Evolutionary conservation across 2,797 vertebrate species (phyloP), one percentile per base, ranked within the genome.

Genomic region (Amniataba percoides): DNA sequence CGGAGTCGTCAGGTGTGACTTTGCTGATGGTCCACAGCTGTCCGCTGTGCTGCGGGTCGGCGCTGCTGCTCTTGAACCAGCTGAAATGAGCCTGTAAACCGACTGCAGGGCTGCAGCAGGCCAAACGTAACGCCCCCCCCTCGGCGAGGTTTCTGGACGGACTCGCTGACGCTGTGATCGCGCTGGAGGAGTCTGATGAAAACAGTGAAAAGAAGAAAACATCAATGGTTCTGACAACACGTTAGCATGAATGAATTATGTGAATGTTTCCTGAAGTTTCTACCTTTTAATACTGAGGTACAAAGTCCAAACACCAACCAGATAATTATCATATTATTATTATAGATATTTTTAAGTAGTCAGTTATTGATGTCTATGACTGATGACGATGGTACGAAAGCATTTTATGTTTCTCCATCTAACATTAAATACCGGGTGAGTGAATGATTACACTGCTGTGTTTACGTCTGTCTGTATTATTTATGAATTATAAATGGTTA

Each of bases 11-110:
- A 11, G 73, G 59, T 7, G 71, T 68, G 19, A 87, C 77, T 25
- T 75, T 11, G 1, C 5, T 39, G 62, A 90, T 77, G 42, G 16
- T 71, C 91, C 88, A 90, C 71, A 87, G 64, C 52, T 71, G 82
- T 25, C 86, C 91, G 13, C 0, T 40, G 39, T 84, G 71, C 0
- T 18, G 19, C 3, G 21, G 25, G 1, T 15, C 31, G 39, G 6
- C 2, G 34, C 66, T 67, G 5, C 63, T n/a, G 61, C n/a, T 69
- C 59, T 84, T 86, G 85, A 75, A 85, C 92, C 93, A 94, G 18
- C 2, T 79, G 83, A 82, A 87, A 4, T 0, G 13, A 15, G 55
- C 40, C 53, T 67, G 74, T 7, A 67, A 48, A 27, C 34, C 5
- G 5, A 70, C 71, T 1, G 61, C 64, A 18, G 71, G 73, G 74